Evolutionary conservation across 2,113 vertebrate genomes (phyloP).

Genomic region (Hyla sarda): DNA sequence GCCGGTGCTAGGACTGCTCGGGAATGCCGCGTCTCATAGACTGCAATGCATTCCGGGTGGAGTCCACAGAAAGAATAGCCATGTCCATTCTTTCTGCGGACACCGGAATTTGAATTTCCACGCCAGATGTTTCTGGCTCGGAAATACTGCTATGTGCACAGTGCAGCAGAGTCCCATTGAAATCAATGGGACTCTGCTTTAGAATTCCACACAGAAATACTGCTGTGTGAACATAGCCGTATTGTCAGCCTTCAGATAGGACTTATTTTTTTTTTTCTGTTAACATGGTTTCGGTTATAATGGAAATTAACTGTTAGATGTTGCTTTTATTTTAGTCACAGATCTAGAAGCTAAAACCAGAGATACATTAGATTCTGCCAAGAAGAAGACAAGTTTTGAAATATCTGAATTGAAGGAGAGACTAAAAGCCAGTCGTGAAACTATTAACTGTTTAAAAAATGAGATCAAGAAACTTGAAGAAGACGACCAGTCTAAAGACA

Average conservation of each 20-base stretch:
- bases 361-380: constrained; percentile 93
- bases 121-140: too few species aligned
- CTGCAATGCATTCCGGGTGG: too few species aligned
- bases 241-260: not conserved
- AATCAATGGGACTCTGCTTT: too few species aligned
- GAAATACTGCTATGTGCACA: too few species aligned
- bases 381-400: constrained; percentile 97
- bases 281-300: not conserved
- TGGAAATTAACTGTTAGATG: not conserved
- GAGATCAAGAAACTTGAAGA: constrained; percentile 97
- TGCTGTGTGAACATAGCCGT: too few species aligned
- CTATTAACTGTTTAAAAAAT: constrained; percentile 94
- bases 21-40: too few species aligned
- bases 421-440: constrained; percentile 96
- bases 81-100: too few species aligned
- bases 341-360: constrained; percentile 94
- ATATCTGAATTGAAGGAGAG: constrained; percentile 96
- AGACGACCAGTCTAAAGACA: constrained; percentile 94
- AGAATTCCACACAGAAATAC: too few species aligned
- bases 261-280: not conserved
- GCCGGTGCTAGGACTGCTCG: too few species aligned
- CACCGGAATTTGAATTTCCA: too few species aligned
- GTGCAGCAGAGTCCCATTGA: too few species aligned
- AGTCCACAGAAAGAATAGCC: too few species aligned
- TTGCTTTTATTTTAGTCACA: constrained; percentile 76